phyloP scores from a whole-genome alignment of 2,888 invertebrate species.

The Ditula angustiorana region DNA sequence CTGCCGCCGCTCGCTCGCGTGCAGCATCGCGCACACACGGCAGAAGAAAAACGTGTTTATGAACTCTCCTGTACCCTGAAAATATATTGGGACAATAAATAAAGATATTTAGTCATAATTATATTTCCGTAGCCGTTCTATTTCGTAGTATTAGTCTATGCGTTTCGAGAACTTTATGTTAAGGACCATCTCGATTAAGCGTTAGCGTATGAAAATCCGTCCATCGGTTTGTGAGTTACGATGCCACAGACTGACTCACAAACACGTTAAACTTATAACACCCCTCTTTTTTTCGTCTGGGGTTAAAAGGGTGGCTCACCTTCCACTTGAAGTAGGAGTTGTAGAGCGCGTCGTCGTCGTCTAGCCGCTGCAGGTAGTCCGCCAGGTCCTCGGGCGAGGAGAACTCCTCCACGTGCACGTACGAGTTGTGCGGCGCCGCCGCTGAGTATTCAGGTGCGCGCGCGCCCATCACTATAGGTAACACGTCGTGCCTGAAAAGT shows the following conservation, averaged over 20 bases:
- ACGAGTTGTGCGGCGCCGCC: slow-evolving; percentile 95
- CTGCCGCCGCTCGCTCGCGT: slow-evolving; percentile 85
- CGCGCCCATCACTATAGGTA: slow-evolving; percentile 98
- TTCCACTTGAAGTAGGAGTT: slow-evolving; percentile 98
- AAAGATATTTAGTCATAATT: no score
- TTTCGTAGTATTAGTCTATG: no score
- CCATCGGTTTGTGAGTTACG: no score
- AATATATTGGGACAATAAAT: no score
- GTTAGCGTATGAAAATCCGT: no score
- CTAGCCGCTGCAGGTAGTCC: slow-evolving; percentile 92
- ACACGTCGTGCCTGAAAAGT: slow-evolving; percentile 86
- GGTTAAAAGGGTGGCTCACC: slow-evolving; percentile 58
- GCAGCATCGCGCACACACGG: slow-evolving; percentile 94
- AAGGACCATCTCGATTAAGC: no score
- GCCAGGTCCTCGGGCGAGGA: slow-evolving; percentile 94
- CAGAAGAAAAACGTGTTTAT: slow-evolving; percentile 98
- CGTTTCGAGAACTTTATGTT: no score
- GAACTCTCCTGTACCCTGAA: slow-evolving; percentile 95
- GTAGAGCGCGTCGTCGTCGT: slow-evolving; percentile 94
- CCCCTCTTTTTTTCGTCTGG: no score
- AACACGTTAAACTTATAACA: no score
- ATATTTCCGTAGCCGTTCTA: no score
- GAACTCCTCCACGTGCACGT: slow-evolving; percentile 98
- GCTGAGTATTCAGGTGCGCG: slow-evolving; percentile 95
- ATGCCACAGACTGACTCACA: no score